Conservation (phyloP, 2,797 vertebrate genomes). For the Momotus momota region DNA sequence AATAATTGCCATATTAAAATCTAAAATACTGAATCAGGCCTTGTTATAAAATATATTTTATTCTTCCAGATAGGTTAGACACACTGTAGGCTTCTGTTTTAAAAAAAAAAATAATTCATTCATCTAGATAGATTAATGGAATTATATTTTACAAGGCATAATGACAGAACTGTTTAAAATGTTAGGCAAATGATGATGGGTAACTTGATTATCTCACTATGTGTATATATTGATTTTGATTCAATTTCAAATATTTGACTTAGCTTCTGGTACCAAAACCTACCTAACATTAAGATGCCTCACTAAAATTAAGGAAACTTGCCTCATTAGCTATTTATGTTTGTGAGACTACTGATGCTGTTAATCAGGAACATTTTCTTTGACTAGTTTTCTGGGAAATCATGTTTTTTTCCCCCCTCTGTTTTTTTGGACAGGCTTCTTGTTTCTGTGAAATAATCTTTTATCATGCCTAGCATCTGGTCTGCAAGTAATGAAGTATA, state of each 20-base stretch:
- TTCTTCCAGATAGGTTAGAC: neutral
- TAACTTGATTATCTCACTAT: neutral
- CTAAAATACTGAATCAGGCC: slow-evolving; percentile 47
- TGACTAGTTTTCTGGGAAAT: neutral
- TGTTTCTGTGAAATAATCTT: neutral
- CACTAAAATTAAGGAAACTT: neutral
- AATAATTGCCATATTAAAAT: slow-evolving; percentile 65
- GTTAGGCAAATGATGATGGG: neutral
- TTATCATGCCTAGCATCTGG: neutral
- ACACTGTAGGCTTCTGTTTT: neutral
- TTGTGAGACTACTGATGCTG: neutral
- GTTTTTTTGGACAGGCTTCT: neutral
- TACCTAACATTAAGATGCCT: neutral
- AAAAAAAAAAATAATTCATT: neutral
- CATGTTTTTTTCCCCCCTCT: accelerated
- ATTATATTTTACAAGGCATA: neutral
- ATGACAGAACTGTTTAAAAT: neutral
- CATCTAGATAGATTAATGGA: neutral
- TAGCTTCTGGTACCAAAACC: neutral
- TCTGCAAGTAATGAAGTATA: neutral
- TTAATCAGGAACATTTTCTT: neutral
- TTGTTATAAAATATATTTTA: slow-evolving; percentile 47
- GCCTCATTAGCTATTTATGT: neutral
- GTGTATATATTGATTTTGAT: neutral
- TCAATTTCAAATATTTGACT: neutral